phyloP scores from a whole-genome alignment of 2,888 invertebrate genomes.

The Apotomis turbidana region DNA sequence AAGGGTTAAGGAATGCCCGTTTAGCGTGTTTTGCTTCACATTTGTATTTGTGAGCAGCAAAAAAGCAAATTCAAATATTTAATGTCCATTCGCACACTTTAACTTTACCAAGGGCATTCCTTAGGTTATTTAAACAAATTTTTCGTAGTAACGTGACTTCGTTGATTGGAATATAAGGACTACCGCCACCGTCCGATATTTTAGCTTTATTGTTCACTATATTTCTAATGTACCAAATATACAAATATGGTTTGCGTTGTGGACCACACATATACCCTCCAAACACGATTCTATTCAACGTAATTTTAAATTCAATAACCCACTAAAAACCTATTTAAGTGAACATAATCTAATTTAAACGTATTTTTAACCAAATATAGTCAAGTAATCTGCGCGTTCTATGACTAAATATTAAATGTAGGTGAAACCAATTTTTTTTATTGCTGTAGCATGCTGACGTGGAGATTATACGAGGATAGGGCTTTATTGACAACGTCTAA shows the following conservation, averaged over 20 bases:
- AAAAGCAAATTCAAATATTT: too few species aligned
- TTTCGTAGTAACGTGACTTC: neutral
- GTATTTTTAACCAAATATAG: neutral
- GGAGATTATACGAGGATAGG: too few species aligned
- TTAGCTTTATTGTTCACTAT: slow-evolving; percentile 17
- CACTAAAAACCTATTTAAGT: neutral
- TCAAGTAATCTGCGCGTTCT: too few species aligned
- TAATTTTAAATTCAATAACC: neutral
- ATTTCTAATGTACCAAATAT: slow-evolving; percentile 26
- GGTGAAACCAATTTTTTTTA: too few species aligned
- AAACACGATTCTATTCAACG: neutral
- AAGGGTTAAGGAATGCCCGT: too few species aligned
- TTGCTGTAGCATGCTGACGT: too few species aligned
- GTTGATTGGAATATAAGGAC: slow-evolving; percentile 18
- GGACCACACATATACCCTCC: slow-evolving; percentile 4
- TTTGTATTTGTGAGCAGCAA: too few species aligned
- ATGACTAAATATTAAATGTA: neutral
- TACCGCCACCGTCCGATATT: slow-evolving; percentile 53
- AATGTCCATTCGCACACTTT: too few species aligned
- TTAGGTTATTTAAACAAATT: too few species aligned
- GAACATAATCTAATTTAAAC: neutral
- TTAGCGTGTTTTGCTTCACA: too few species aligned
- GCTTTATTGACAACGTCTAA: too few species aligned
- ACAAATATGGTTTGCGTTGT: slow-evolving; percentile 26
- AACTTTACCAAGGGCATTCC: too few species aligned